phyloP scores from a whole-genome alignment of 2,113 vertebrate species.

The Rafetus swinhoei region DNA sequence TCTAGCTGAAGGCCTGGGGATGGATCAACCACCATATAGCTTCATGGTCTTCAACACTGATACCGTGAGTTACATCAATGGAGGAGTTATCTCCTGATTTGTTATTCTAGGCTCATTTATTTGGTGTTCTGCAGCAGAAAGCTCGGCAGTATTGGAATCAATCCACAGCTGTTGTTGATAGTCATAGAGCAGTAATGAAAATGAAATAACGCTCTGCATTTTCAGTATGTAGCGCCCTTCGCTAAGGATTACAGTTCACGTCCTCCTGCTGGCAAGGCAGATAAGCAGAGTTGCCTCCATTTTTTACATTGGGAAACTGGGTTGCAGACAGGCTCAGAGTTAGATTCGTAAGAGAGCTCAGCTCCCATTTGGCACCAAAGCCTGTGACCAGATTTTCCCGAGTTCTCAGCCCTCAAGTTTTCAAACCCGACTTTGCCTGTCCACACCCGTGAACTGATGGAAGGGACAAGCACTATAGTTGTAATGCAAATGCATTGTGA shows the following conservation, averaged over 20 bases:
- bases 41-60: fast-evolving
- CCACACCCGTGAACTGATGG: not conserved
- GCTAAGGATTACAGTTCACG: not conserved
- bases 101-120: not conserved
- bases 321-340: not conserved
- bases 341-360: too few relatives aligned
- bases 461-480: fast-evolving
- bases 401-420: not conserved
- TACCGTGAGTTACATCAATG: fast-evolving
- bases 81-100: fast-evolving
- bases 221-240: too few relatives aligned
- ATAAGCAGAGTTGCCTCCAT: fast-evolving
- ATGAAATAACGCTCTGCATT: too few relatives aligned
- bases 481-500: fast-evolving
- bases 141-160: too few relatives aligned
- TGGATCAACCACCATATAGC: not conserved
- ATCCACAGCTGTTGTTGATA: too few relatives aligned
- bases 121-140: not conserved
- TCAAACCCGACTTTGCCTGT: not conserved
- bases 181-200: too few relatives aligned
- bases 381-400: not conserved
- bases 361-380: too few relatives aligned
- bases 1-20: not conserved
- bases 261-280: not conserved
- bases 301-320: not conserved